Conservation (phyloP, 2,888 invertebrate species). For the Cryptocheilus praepositus region DNA sequence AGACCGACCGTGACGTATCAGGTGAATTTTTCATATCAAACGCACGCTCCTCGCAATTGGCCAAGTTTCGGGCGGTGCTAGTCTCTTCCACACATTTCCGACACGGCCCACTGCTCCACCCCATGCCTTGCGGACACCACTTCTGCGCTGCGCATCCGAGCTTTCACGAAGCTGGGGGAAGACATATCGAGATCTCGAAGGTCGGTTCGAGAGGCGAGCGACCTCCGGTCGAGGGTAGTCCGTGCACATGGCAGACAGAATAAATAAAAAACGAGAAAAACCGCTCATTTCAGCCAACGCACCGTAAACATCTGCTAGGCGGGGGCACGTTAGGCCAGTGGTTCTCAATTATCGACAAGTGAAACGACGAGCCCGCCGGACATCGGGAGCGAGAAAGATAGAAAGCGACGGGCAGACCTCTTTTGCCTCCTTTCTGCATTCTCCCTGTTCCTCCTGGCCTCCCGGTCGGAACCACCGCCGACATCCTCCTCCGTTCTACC, state of each 20-base stretch:
- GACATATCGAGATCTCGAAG: constrained; percentile 34
- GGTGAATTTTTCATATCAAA: too few species aligned
- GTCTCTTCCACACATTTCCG: not conserved
- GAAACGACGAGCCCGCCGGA: not conserved
- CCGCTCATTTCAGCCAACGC: constrained; percentile 60
- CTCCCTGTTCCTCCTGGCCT: constrained; percentile 21
- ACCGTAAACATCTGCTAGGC: constrained; percentile 72
- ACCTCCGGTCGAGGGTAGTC: constrained; percentile 54
- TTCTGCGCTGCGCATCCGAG: too few species aligned
- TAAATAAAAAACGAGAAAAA: constrained; percentile 65
- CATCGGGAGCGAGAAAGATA: constrained; percentile 33
- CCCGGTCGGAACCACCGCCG: constrained; percentile 28
- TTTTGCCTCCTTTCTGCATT: not conserved
- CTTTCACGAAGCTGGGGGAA: not conserved
- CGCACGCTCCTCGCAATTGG: too few species aligned
- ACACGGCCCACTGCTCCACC: too few species aligned
- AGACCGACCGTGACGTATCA: too few species aligned
- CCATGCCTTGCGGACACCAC: too few species aligned
- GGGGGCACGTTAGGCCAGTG: constrained; percentile 51
- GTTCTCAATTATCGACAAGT: constrained; percentile 52
- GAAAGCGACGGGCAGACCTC: constrained; percentile 46
- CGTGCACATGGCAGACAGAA: constrained; percentile 66
- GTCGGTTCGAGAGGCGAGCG: constrained; percentile 50
- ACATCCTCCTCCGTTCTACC: constrained; percentile 21
- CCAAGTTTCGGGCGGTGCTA: too few species aligned